Evolutionary conservation across 2,113 vertebrate genomes (phyloP), one percentile per base, ranked within the genome.

Genomic region (Felis catus): DNA sequence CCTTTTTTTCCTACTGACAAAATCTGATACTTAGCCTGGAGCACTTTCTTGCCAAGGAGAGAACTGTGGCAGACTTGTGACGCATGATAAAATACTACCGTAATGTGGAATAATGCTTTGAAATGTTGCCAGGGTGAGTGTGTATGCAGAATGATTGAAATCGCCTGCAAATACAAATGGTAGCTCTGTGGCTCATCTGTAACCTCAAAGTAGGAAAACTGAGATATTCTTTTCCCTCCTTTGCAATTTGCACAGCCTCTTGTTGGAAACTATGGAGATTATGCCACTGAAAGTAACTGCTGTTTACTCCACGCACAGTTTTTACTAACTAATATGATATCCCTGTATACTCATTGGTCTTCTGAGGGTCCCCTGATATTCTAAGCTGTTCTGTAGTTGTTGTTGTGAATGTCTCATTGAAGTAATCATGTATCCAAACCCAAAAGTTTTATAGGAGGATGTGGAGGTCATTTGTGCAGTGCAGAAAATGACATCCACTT

Each of bases 1-100:
- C 86, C 92, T 97, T 73, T 98, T 98, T 93, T 96, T 87, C 91
- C 81, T 85, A 39, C 92, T 87, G 79, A 98, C 90, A 90, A 97
- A 93, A 97, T 61, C 36, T 95, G 86, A 97, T 97, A 97, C 53
- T 96, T 92, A 96, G 90, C 71, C 97, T n/a, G 82, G 58, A 93
- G 97, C 91, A 93, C 63, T 95, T 97, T 95, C 73, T 73, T 98
- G 91, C 95, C 61, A 90, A 70, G 86, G 66, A 97, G 45, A 39
- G 65, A 92, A 78, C 89, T 15, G 23, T 82, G 68, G 82, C 94
- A 84, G 91, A 78, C 58, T 90, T 78, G 93, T 2, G 55, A 94
- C 91, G 78, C n/a, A 3, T 63, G 92, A 98, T 74, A 86, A 14
- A 96, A 94, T 36, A 97, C 94, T 29, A 78, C 23, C 0, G 93